These are phyloP conservation scores for Leucozona laternaria DNA, from an alignment of 2,888 invertebrate species.

Conservation along the genomic window DNA sequence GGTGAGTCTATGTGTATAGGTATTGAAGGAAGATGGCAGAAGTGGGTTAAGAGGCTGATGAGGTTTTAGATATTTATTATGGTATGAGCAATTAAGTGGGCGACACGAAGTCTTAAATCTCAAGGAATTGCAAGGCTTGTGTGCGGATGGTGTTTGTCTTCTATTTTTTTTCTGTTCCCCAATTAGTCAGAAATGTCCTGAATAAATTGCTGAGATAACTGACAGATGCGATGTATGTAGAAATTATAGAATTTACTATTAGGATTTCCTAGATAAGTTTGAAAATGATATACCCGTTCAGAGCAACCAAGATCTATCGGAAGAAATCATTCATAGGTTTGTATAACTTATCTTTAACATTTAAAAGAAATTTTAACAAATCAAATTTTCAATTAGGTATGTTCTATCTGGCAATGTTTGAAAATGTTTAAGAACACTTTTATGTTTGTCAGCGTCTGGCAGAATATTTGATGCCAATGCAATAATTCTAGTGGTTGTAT, in stretches of 20 bases:
- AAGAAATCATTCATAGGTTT: no score
- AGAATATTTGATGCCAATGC: no score
- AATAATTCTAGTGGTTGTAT: no score
- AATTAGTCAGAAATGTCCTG: conserved; percentile 49
- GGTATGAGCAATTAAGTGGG: conserved; percentile 45
- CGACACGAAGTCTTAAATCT: background rate
- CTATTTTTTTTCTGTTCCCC: background rate
- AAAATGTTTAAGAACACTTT: no score
- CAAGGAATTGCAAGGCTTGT: background rate
- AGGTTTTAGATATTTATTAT: conserved; percentile 18
- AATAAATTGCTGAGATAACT: conserved; percentile 12
- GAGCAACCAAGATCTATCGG: background rate
- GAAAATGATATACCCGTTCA: background rate
- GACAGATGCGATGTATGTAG: conserved; percentile 22
- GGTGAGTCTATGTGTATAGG: no score
- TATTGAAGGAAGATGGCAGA: conserved; percentile 13
- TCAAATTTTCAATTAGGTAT: no score
- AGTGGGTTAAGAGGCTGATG: conserved; percentile 43
- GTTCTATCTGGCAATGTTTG: no score
- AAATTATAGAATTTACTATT: conserved; percentile 13
- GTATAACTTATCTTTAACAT: no score
- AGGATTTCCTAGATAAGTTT: background rate
- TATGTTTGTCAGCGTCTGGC: no score
- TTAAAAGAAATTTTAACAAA: no score
- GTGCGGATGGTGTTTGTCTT: background rate